Evolutionary conservation across 2,113 vertebrate species (phyloP).

Genomic region (Malurus elegans): DNA sequence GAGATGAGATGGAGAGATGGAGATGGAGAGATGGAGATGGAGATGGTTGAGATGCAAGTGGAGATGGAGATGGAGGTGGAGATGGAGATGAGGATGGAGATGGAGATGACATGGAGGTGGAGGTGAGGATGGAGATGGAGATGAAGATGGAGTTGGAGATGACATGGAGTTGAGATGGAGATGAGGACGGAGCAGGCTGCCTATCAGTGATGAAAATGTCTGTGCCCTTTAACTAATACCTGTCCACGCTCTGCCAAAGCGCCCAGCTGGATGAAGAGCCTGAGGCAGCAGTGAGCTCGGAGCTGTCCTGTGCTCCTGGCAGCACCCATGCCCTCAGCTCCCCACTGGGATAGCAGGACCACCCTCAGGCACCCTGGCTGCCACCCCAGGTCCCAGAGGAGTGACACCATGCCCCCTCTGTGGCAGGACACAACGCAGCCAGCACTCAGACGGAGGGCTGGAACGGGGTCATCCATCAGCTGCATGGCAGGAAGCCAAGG

Average conservation of each 20-base stretch:
- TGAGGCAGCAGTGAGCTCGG: not conserved
- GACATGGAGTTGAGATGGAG: not conserved
- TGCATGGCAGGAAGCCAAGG: not conserved
- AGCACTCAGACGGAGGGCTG: accelerated
- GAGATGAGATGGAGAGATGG: not conserved
- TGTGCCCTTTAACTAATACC: not conserved
- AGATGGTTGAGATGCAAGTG: not conserved
- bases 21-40: not conserved
- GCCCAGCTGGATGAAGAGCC: accelerated
- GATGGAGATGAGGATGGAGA: not conserved
- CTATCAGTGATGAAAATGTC: not conserved
- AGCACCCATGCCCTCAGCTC: not conserved
- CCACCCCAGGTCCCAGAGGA: not conserved
- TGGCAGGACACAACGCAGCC: not conserved
- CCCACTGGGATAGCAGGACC: not conserved
- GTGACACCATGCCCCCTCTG: accelerated
- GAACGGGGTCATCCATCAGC: not conserved
- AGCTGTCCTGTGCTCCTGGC: not conserved
- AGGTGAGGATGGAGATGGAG: not conserved
- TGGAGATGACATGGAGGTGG: not conserved
- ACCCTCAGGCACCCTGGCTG: not conserved
- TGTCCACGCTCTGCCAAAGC: not conserved
- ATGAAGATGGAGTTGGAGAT: not conserved
- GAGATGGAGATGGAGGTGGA: not conserved
- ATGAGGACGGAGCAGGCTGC: not conserved